Conservation (phyloP, 2,888 invertebrate species). For the Apotomis turbidana region DNA sequence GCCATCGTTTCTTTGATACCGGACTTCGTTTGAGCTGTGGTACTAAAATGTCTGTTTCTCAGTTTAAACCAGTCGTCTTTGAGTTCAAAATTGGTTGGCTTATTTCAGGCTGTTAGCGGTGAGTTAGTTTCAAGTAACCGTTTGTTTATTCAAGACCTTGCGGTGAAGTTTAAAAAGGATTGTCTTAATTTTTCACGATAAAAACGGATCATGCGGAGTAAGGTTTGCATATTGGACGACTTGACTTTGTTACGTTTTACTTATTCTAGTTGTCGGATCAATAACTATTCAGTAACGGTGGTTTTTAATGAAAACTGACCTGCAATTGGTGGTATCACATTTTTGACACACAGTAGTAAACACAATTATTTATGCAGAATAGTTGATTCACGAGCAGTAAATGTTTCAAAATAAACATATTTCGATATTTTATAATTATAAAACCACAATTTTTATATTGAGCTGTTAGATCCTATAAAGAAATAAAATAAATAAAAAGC, state of each 20-base stretch:
- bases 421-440: too few relatives aligned
- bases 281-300: too few relatives aligned
- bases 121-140: constrained; percentile 49
- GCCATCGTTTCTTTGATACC: constrained; percentile 43
- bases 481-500: too few relatives aligned
- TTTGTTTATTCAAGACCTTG: constrained; percentile 57
- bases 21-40: constrained; percentile 19
- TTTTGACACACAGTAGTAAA: too few relatives aligned
- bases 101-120: constrained; percentile 42
- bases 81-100: constrained; percentile 6
- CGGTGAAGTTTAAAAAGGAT: constrained; percentile 53
- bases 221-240: constrained; percentile 28
- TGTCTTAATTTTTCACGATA: constrained; percentile 51
- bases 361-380: too few relatives aligned
- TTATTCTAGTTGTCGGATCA: background rate
- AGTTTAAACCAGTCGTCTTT: background rate
- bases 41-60: background rate
- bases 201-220: constrained; percentile 32
- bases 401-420: too few relatives aligned
- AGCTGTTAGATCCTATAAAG: too few relatives aligned
- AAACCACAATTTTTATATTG: too few relatives aligned
- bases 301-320: too few relatives aligned
- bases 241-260: background rate
- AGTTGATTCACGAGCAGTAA: too few relatives aligned
- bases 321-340: too few relatives aligned